Evolutionary conservation across 2,797 vertebrate genomes (phyloP).

Genomic region (Pseudochromis fuscus): DNA sequence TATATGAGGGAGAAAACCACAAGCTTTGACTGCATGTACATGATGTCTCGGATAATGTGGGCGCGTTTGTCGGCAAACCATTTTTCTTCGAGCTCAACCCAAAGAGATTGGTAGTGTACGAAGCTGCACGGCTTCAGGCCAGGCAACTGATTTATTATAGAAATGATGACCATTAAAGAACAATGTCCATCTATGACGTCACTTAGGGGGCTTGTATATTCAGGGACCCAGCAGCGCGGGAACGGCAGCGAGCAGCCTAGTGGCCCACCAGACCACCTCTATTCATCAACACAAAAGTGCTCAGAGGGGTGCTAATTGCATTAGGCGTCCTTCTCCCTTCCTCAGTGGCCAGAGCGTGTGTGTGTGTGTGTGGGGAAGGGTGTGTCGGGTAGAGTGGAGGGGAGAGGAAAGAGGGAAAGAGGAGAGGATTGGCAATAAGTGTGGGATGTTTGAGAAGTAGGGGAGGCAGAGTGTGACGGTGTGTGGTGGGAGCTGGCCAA

Average conservation of each 20-base stretch:
- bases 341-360: conserved; percentile 66
- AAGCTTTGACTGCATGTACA: not conserved
- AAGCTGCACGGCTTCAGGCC: not conserved
- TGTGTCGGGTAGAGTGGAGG: conserved; percentile 50
- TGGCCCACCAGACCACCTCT: conserved; percentile 84
- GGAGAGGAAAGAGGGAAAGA: conserved; percentile 35
- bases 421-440: conserved; percentile 72
- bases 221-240: conserved; percentile 77
- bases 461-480: conserved; percentile 70
- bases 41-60: not conserved
- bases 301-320: conserved; percentile 88
- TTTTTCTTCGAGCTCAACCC: conserved; percentile 17
- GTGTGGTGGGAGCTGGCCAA: conserved; percentile 77
- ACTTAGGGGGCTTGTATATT: conserved; percentile 76
- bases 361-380: conserved; percentile 45
- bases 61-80: not conserved
- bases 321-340: conserved; percentile 82
- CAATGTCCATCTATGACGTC: conserved; percentile 71
- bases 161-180: conserved; percentile 62
- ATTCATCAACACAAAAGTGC: conserved; percentile 88
- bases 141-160: conserved; percentile 41
- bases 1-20: not conserved
- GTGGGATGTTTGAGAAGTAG: conserved; percentile 76
- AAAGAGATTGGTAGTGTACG: conserved; percentile 3
- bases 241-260: conserved; percentile 75